Evolutionary conservation across 2,113 vertebrate genomes (phyloP).

Genomic region (Hemicordylus capensis): DNA sequence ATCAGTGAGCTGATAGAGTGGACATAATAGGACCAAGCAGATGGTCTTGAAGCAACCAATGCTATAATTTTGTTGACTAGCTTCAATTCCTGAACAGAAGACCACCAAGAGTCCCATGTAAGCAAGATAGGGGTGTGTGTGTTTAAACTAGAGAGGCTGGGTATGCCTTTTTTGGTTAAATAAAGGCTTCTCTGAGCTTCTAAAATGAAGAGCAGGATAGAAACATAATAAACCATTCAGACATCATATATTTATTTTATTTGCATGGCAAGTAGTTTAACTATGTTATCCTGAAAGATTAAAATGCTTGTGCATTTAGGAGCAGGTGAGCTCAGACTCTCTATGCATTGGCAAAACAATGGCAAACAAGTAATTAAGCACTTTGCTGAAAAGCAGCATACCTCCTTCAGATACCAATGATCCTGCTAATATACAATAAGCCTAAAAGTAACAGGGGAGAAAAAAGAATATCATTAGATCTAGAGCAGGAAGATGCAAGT

Average conservation of each 20-base stretch:
- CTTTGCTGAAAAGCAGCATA: slow-evolving; percentile 62
- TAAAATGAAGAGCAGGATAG: not conserved
- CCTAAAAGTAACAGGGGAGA: slow-evolving; percentile 71
- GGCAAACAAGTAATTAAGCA: slow-evolving; percentile 7
- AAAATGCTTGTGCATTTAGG: not conserved
- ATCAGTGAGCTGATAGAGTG: not conserved
- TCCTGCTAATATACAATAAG: slow-evolving; percentile 97
- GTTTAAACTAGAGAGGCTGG: too few relatives aligned
- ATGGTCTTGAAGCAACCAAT: too few relatives aligned
- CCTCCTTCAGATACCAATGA: slow-evolving; percentile 99
- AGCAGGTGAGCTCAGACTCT: slow-evolving; percentile 22
- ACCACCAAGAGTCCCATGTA: not conserved
- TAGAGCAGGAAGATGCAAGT: not conserved
- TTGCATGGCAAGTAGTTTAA: not conserved
- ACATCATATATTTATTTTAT: accelerated
- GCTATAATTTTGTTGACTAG: not conserved
- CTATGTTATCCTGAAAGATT: not conserved
- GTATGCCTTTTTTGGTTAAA: too few relatives aligned
- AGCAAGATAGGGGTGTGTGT: not conserved
- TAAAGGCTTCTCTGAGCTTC: too few relatives aligned
- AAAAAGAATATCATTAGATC: not conserved
- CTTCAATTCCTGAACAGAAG: not conserved
- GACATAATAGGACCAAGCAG: too few relatives aligned
- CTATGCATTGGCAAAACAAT: slow-evolving; percentile 1
- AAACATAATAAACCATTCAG: not conserved